These are phyloP conservation scores for Acestrorhynchus altus DNA, from an alignment of 2,797 vertebrate genomes.

Conservation along the genomic window DNA sequence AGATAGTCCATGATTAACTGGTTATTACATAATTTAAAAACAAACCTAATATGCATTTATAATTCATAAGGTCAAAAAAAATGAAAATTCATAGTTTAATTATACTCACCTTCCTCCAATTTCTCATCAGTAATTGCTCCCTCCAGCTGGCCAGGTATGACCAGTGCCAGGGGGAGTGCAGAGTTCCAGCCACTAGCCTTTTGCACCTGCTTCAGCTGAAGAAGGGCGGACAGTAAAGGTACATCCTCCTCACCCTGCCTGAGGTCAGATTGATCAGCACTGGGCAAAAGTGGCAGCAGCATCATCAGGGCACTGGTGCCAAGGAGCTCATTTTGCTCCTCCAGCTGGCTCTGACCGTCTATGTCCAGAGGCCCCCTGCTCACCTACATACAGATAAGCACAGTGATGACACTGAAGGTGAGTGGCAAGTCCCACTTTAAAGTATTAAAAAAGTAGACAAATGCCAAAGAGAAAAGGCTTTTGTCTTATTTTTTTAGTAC, in stretches of 20 bases:
- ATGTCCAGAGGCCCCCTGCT: conserved; percentile 79
- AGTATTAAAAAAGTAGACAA: neutral
- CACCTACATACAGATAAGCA: conserved; percentile 71
- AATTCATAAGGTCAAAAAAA: neutral
- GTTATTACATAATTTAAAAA: neutral
- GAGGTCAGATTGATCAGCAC: conserved; percentile 59
- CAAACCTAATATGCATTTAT: no score
- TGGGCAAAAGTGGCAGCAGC: conserved; percentile 79
- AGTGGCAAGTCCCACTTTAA: neutral
- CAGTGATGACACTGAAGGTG: neutral
- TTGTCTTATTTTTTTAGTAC: no score
- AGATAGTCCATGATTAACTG: neutral
- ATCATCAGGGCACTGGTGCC: conserved; percentile 87
- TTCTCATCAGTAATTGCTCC: conserved; percentile 61
- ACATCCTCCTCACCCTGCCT: conserved; percentile 82
- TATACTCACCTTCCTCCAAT: conserved; percentile 83
- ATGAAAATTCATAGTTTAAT: neutral
- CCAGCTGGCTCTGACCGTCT: conserved; percentile 74
- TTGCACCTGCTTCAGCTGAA: conserved; percentile 92
- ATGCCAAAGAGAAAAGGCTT: no score
- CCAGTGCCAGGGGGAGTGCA: conserved; percentile 83
- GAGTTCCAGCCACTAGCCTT: conserved; percentile 86
- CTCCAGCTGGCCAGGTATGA: conserved; percentile 75
- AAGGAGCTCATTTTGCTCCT: conserved; percentile 83
- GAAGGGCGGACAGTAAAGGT: conserved; percentile 86